These are phyloP conservation scores for Lottia gigantea DNA, from an alignment of 2,888 invertebrate species.

Conservation along the genomic window DNA sequence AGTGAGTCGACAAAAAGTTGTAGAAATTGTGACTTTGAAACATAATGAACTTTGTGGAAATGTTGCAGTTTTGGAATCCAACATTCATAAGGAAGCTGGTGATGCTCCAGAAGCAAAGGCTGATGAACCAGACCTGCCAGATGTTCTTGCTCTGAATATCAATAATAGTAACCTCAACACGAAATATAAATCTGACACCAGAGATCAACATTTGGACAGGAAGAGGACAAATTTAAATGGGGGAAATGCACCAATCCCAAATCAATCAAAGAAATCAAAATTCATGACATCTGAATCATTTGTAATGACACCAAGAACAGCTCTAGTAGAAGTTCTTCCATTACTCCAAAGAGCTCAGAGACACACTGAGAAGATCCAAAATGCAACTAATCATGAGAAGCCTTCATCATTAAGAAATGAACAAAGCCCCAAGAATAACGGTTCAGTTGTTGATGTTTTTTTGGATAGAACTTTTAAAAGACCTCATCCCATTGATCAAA, in stretches of 20 bases:
- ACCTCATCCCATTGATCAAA: background rate
- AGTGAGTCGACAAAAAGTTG: background rate
- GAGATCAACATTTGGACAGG: background rate
- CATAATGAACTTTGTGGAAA: background rate
- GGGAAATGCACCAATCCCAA: background rate
- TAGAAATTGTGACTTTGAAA: background rate
- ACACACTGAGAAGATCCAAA: background rate
- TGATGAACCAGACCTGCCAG: background rate
- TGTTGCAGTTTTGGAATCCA: background rate
- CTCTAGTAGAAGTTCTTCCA: background rate
- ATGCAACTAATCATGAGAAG: background rate
- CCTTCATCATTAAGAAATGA: background rate
- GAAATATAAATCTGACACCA: background rate
- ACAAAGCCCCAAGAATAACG: background rate
- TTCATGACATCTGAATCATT: constrained; percentile 5
- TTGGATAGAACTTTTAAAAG: background rate
- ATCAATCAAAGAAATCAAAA: background rate
- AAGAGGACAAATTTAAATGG: background rate
- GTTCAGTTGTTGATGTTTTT: no score
- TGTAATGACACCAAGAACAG: constrained; percentile 8
- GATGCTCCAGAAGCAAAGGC: background rate
- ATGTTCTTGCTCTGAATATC: background rate
- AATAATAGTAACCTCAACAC: background rate
- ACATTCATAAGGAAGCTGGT: background rate
- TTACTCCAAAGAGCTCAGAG: background rate